Conservation (phyloP, 1,140 invertebrate species). For the Panulirus ornatus region DNA sequence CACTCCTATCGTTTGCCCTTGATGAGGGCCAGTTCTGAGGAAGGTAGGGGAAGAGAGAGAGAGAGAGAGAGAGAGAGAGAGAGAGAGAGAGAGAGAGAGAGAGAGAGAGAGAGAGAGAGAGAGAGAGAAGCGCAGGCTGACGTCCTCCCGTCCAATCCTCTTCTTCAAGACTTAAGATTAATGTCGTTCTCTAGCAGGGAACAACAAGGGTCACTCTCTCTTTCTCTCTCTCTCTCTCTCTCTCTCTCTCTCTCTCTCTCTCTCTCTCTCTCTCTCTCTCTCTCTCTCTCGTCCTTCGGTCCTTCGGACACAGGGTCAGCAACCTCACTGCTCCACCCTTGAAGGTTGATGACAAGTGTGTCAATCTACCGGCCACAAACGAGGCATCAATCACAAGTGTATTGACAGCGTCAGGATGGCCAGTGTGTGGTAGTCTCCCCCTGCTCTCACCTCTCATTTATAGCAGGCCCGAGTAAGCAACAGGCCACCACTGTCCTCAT, state of each 20-base stretch:
- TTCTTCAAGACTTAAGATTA: neutral
- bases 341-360: no score
- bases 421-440: no score
- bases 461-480: no score
- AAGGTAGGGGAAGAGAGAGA: no score
- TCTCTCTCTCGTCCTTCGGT: neutral
- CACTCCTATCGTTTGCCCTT: no score
- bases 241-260: neutral
- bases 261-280: neutral
- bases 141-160: neutral
- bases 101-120: neutral
- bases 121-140: neutral
- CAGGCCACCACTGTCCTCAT: no score
- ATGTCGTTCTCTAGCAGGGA: conserved; percentile 3
- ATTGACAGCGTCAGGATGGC: no score
- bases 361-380: no score
- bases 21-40: no score
- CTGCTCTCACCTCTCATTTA: no score
- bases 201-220: neutral
- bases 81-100: neutral
- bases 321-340: neutral
- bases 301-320: neutral
- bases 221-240: conserved; percentile 5
- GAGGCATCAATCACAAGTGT: no score
- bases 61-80: neutral